A percentile compares a stretch with the other conserved stretches of the same genome.
These are phyloP conservation scores for Mormyrus iriodes DNA, from an alignment of 2,113 vertebrate genomes.

Conservation along the genomic window DNA sequence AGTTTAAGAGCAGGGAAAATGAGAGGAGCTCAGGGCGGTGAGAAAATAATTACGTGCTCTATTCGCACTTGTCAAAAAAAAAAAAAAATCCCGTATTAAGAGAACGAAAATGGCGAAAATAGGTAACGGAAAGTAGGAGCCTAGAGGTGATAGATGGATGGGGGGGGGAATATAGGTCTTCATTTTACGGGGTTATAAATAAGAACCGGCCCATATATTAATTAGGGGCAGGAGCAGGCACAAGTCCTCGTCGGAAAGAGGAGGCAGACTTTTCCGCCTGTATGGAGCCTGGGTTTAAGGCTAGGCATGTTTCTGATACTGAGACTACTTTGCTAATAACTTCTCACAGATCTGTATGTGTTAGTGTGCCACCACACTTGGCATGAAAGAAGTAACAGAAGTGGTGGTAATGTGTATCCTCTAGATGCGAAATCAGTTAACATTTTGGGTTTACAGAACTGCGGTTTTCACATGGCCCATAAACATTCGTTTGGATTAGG, in stretches of 20 bases:
- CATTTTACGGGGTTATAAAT: conserved; percentile 10
- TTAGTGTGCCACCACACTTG: background rate
- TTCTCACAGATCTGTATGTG: background rate
- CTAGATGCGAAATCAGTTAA: background rate
- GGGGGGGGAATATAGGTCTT: background rate
- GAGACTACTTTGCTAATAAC: background rate
- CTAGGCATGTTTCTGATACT: background rate
- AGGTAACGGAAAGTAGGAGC: conserved; percentile 26
- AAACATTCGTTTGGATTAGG: background rate
- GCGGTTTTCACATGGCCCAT: background rate
- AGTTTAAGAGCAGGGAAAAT: background rate
- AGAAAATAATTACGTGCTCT: conserved; percentile 31
- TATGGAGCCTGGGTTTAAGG: background rate
- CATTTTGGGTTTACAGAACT: background rate
- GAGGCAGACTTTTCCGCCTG: background rate
- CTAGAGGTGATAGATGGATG: background rate
- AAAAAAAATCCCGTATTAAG: conserved; percentile 30
- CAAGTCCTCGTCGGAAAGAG: background rate
- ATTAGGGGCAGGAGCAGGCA: background rate
- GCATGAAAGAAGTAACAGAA: background rate
- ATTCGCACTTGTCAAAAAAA: conserved; percentile 32
- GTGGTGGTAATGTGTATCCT: background rate
- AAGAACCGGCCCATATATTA: background rate
- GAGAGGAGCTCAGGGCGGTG: background rate
- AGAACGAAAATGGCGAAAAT: conserved; percentile 33